Evolutionary conservation across 2,113 vertebrate genomes (phyloP).

Genomic region (Myrmecobius fasciatus): DNA sequence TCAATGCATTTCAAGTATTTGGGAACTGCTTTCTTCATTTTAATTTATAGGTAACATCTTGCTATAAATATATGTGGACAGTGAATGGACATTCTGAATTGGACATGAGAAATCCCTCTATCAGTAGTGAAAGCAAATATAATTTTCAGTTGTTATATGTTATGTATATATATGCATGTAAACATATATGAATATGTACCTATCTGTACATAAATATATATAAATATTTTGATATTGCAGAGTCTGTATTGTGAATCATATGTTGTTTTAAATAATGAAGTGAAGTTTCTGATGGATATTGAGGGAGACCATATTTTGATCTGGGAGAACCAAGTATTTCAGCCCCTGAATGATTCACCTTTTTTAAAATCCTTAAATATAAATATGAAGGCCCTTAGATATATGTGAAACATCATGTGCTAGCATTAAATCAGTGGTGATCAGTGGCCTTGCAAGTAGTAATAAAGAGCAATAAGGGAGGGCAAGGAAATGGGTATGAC

Average conservation of each 20-base stretch:
- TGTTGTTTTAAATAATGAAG: neutral
- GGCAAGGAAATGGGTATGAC: neutral
- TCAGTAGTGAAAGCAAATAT: neutral
- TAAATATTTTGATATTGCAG: neutral
- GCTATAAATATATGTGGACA: neutral
- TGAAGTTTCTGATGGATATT: neutral
- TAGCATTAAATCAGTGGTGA: neutral
- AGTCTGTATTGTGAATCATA: neutral
- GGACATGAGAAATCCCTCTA: neutral
- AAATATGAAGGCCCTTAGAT: neutral
- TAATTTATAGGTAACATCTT: constrained; percentile 4
- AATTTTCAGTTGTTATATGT: neutral
- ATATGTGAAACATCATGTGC: neutral
- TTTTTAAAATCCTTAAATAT: neutral
- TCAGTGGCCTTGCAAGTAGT: neutral
- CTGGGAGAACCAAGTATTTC: neutral
- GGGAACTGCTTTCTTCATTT: neutral
- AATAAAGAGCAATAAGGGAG: neutral
- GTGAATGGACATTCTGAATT: neutral
- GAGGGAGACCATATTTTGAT: neutral
- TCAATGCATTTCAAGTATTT: constrained; percentile 26
- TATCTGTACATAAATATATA: neutral
- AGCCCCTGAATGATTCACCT: neutral
- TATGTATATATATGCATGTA: no score
- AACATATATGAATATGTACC: neutral